Base-by-base conservation (phyloP, 2,888 invertebrate species). In the Dryobota labecula region DNA sequence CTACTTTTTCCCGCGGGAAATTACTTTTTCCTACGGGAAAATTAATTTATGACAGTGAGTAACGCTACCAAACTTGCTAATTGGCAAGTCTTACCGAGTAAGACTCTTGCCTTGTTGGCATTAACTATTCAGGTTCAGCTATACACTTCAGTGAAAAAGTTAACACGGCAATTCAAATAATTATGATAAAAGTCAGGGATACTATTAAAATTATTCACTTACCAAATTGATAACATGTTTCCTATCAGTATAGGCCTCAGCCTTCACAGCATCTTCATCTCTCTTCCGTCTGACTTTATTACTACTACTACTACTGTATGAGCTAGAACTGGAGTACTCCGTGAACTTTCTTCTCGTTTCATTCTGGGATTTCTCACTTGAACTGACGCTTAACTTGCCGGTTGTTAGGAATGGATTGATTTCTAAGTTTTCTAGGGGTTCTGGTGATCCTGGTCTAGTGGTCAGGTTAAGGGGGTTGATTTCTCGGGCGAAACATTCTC, bases 211-310 rank as follows among this genome's bases (percentile, higher is more conserved):
- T n/a, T 11, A 30, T 13, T 27, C n/a, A 88, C 94, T 94, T 91
- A 98, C 98, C 97, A 98, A 97, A 80, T 97, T 97, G 2, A 98
- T 97, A 67, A 98, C 97, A 90, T 97, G 97, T 86, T 97, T 97
- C 78, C 97, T 97, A 84, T 97, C 97, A 8, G 97, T 96, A 72
- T 97, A 97, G 0, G 97, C 96, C 87, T 97, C 97, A n/a, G 97
- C 96, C 70, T 97, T 97, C n/a, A 98, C 97, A 3, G 98, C 96
- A 84, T 98, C 97, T 30, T 96, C 97, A 77, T 97, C 97, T 74
- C 98, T 94, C 86, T 96, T 97, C 60, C 96, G 94, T 72, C 97
- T 95, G 3, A 96, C 88, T 87, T 94, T 95, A 79, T 96, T 96
- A 66, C 91, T 92, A 13, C 89, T 83, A 15, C 58, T 65, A 33